Conservation (phyloP, 2,797 vertebrate genomes). For the Notamacropus eugenii region DNA sequence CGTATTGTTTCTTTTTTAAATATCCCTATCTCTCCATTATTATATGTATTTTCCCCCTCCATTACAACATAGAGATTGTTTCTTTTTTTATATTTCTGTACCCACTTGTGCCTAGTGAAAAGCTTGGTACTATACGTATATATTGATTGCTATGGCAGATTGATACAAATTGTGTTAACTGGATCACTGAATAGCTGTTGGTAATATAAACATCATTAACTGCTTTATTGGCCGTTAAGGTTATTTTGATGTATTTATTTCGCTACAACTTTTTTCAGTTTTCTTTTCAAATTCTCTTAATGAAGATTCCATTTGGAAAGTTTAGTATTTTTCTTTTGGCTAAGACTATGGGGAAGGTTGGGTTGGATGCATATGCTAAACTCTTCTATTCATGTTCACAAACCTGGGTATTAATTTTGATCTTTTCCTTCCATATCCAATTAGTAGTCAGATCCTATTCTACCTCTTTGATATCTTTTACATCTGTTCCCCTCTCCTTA, state of each 20-base stretch:
- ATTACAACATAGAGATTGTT: background rate
- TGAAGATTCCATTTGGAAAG: background rate
- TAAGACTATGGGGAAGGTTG: background rate
- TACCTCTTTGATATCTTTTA: background rate
- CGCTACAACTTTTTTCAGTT: background rate
- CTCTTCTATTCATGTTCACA: background rate
- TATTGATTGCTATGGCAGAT: background rate
- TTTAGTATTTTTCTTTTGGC: background rate
- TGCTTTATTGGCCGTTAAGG: background rate
- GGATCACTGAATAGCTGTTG: background rate
- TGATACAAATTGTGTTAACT: background rate
- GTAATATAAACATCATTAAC: background rate
- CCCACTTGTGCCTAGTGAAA: background rate
- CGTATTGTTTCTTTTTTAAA: background rate
- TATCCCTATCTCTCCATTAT: too few relatives aligned
- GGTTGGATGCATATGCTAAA: background rate
- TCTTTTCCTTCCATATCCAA: background rate
- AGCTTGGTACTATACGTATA: background rate
- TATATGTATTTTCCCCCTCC: background rate
- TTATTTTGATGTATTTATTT: background rate
- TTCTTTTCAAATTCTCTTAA: background rate
- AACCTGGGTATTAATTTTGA: background rate
- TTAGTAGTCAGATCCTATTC: background rate
- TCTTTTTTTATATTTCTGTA: background rate
- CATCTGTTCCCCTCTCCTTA: background rate